A percentile compares a stretch with the other conserved stretches of the same genome.
phyloP scores from a whole-genome alignment of 2,797 vertebrate species.

The Lagocephalus sceleratus region DNA sequence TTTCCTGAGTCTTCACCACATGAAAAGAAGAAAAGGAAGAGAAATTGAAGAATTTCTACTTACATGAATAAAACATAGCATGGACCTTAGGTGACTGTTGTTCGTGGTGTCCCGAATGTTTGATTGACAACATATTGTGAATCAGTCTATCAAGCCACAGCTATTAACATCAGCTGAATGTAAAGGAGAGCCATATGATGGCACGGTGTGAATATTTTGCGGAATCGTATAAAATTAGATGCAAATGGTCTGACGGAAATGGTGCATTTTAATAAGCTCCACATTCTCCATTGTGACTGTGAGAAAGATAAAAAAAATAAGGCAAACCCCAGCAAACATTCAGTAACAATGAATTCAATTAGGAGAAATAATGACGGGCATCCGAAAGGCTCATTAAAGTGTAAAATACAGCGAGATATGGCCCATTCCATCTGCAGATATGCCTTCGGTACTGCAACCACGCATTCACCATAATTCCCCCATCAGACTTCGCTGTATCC shows the following conservation, averaged over 20 bases:
- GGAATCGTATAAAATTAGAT: conserved; percentile 62
- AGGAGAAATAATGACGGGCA: conserved; percentile 43
- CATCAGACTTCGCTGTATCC: conserved; percentile 6
- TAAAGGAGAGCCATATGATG: conserved; percentile 54
- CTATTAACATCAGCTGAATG: conserved; percentile 61
- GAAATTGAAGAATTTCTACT: conserved; percentile 54
- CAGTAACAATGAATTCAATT: conserved; percentile 38
- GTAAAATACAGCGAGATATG: conserved; percentile 9
- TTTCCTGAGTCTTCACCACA: too few relatives aligned
- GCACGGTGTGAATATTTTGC: conserved; percentile 40
- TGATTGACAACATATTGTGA: conserved; percentile 70
- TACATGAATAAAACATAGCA: conserved; percentile 74
- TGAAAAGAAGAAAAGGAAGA: conserved; percentile 27
- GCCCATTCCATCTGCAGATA: not conserved
- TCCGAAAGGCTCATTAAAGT: conserved; percentile 42
- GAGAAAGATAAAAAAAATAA: conserved; percentile 5
- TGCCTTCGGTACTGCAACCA: not conserved
- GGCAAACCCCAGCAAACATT: conserved; percentile 9
- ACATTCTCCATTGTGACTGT: conserved; percentile 18
- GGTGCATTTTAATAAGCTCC: conserved; percentile 54
- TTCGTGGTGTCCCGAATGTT: conserved; percentile 64
- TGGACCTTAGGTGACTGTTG: conserved; percentile 60
- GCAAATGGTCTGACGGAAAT: conserved; percentile 61
- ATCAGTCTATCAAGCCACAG: conserved; percentile 62
- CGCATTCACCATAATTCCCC: conserved; percentile 2